Percentiles rank a stretch among this genome's conserved stretches.
These are phyloP conservation scores for Cylloceria caligata DNA, from an alignment of 2,888 invertebrate species.

Conservation along the genomic window DNA sequence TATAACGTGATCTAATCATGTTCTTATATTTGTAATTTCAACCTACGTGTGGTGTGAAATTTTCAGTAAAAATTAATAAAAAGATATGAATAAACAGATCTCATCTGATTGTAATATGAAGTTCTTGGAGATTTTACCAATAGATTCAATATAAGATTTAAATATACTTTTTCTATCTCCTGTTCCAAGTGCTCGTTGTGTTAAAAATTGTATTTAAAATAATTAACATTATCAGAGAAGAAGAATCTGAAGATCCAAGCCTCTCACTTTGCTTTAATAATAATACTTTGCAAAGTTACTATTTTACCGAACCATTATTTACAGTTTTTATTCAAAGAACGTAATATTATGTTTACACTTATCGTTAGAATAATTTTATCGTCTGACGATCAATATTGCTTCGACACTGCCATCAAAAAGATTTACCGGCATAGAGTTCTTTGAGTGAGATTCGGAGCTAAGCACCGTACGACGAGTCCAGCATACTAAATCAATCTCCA, in stretches of 20 bases:
- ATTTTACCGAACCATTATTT: neutral
- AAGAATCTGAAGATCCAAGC: neutral
- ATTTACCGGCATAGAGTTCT: constrained; percentile 7
- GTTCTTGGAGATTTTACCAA: too few relatives aligned
- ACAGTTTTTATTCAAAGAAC: neutral
- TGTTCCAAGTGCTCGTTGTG: too few relatives aligned
- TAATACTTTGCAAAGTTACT: neutral
- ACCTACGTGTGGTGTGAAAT: too few relatives aligned
- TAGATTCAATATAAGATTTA: too few relatives aligned
- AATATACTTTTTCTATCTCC: too few relatives aligned
- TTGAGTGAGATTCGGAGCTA: neutral
- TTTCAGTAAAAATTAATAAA: too few relatives aligned
- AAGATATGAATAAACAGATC: too few relatives aligned
- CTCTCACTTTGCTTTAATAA: neutral
- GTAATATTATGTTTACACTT: neutral
- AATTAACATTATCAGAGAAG: neutral
- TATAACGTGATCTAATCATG: neutral
- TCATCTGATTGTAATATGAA: too few relatives aligned
- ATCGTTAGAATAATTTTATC: neutral
- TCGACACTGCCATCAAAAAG: constrained; percentile 1
- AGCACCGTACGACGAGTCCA: constrained; percentile 24
- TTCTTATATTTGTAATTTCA: neutral
- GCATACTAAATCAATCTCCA: constrained; percentile 46
- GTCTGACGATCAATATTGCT: constrained; percentile 6
- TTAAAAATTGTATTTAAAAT: too few relatives aligned